Conservation (phyloP, 2,113 vertebrate species). For the Barnardius zonarius region DNA sequence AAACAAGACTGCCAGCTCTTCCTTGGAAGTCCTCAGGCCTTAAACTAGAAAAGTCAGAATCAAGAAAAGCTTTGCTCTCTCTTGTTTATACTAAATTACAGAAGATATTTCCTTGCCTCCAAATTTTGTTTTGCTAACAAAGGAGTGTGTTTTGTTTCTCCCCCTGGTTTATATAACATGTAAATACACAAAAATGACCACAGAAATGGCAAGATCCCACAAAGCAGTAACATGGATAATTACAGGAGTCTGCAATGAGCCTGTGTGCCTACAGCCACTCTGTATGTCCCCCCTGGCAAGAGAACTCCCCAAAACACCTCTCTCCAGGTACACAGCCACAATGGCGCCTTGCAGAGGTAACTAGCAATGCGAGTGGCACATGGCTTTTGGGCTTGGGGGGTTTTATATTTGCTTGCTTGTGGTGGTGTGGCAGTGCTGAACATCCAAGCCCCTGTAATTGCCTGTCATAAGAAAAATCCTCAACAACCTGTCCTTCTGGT, state of each 20-base stretch:
- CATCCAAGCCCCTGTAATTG: neutral
- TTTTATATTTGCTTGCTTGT: neutral
- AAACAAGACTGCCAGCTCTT: neutral
- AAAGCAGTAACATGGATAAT: neutral
- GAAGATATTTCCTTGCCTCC: neutral
- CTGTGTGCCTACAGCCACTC: fast-evolving
- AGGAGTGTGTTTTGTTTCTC: neutral
- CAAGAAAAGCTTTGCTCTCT: neutral
- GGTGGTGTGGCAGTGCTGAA: neutral
- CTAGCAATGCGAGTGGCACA: fast-evolving
- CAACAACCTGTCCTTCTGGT: neutral
- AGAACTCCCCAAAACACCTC: neutral
- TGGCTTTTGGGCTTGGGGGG: neutral
- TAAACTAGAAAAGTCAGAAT: neutral
- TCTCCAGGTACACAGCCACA: neutral
- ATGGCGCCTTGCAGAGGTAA: neutral
- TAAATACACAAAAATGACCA: neutral
- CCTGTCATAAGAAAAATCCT: neutral
- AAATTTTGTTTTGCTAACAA: neutral
- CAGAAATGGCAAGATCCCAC: neutral
- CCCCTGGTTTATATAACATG: neutral
- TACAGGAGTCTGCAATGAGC: neutral
- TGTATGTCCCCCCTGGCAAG: neutral
- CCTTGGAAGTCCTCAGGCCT: conserved; percentile 1
- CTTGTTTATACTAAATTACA: neutral